Evolutionary conservation across 2,797 vertebrate species (phyloP).

Genomic region (Telmatherina bonti): DNA sequence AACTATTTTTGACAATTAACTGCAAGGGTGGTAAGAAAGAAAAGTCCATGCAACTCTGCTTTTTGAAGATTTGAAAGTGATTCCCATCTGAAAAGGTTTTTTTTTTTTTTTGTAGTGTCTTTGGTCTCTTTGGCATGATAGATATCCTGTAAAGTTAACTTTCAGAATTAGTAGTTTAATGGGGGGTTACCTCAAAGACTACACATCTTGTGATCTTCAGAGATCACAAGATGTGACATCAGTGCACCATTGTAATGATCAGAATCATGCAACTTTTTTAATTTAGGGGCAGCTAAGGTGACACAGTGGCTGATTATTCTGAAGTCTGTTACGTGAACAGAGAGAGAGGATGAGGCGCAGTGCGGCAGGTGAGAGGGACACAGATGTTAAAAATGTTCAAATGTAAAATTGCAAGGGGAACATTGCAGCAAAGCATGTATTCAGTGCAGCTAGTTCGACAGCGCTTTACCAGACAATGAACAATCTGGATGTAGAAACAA

Average conservation of each 20-base stretch:
- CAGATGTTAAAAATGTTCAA: not conserved
- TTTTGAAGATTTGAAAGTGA: not conserved
- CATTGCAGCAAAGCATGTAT: not conserved
- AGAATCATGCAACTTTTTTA: not conserved
- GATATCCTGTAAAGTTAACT: not conserved
- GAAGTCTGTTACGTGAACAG: not conserved
- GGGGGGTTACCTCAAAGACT: not conserved
- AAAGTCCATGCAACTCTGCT: not conserved
- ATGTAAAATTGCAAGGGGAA: not conserved
- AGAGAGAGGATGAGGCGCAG: not conserved
- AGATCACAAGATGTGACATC: not conserved
- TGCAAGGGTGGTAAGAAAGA: not conserved
- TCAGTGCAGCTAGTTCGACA: not conserved
- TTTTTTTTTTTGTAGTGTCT: too few species aligned
- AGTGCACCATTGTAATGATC: not conserved
- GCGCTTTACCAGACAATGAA: not conserved
- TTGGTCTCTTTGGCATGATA: not conserved
- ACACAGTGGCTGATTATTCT: not conserved
- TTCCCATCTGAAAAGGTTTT: not conserved
- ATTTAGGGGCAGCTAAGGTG: not conserved
- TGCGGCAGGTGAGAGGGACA: not conserved
- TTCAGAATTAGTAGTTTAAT: not conserved
- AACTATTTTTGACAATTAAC: not conserved
- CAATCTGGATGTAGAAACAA: too few species aligned
- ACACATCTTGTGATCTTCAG: not conserved